These are phyloP conservation scores for Leptogaster cylindrica DNA, from an alignment of 2,888 invertebrate genomes.

Conservation along the genomic window DNA sequence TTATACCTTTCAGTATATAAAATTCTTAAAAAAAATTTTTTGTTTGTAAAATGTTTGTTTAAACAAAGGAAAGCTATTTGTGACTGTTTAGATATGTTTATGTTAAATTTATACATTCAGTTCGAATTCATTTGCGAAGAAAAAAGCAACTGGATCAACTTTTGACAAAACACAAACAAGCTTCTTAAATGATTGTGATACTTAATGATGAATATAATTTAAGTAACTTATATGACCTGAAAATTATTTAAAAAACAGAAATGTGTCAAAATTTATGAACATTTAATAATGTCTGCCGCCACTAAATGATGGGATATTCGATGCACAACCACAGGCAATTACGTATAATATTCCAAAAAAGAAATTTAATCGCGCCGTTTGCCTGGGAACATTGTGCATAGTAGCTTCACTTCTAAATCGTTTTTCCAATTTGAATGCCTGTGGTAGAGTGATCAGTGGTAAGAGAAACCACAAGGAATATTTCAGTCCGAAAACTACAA, in stretches of 20 bases:
- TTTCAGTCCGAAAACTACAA: conserved; percentile 83
- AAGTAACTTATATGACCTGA: neutral
- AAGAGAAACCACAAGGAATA: conserved; percentile 88
- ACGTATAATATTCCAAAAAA: conserved; percentile 91
- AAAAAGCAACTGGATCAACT: neutral
- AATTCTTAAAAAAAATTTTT: too few species aligned
- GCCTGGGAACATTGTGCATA: conserved; percentile 82
- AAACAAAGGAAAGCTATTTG: too few species aligned
- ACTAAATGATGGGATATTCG: conserved; percentile 65
- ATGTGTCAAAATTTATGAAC: too few species aligned
- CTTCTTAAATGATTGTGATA: neutral
- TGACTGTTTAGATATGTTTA: too few species aligned
- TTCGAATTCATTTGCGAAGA: neutral
- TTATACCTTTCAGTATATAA: too few species aligned
- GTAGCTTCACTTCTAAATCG: conserved; percentile 80
- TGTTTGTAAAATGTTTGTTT: too few species aligned
- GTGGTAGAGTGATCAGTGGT: conserved; percentile 84
- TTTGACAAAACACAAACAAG: neutral
- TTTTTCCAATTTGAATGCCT: conserved; percentile 89
- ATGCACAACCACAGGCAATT: conserved; percentile 77
- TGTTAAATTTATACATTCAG: neutral
- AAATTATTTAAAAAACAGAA: too few species aligned
- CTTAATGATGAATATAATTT: neutral
- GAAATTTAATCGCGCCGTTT: conserved; percentile 89
- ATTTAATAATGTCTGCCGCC: conserved; percentile 55